Conservation (phyloP, 1,140 invertebrate genomes). For the Dendroctonus ponderosae region DNA sequence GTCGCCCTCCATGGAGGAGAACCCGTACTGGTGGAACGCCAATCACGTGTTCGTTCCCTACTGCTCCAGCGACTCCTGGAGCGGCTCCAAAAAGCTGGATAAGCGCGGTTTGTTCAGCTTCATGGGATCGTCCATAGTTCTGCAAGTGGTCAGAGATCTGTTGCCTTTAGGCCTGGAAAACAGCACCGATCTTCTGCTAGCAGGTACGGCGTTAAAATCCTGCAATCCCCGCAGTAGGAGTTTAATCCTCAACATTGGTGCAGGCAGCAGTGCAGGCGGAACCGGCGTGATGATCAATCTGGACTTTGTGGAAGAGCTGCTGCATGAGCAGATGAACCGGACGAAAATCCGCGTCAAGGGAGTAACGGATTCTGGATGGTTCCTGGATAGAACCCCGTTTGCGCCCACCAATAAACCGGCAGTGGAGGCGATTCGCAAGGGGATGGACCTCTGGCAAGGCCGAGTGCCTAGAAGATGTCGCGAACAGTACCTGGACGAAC, state of each 20-base stretch:
- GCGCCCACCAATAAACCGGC: slow-evolving; percentile 56
- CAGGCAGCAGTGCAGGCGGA: slow-evolving; percentile 87
- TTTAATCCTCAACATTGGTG: neutral
- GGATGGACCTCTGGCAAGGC: slow-evolving; percentile 81
- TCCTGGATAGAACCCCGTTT: slow-evolving; percentile 79
- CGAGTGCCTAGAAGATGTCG: slow-evolving; percentile 74
- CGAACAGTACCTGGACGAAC: slow-evolving; percentile 66
- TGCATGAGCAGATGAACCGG: slow-evolving; percentile 60
- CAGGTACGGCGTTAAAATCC: slow-evolving; percentile 43
- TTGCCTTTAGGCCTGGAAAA: slow-evolving; percentile 63
- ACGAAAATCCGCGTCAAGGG: slow-evolving; percentile 72
- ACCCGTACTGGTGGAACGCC: slow-evolving; percentile 88
- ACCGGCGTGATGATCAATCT: slow-evolving; percentile 89
- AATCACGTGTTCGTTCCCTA: slow-evolving; percentile 93
- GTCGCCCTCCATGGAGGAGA: slow-evolving; percentile 79
- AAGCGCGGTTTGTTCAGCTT: slow-evolving; percentile 70
- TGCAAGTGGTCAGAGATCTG: slow-evolving; percentile 65
- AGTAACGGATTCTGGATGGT: slow-evolving; percentile 91
- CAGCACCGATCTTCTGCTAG: slow-evolving; percentile 68
- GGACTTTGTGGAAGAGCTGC: slow-evolving; percentile 73
- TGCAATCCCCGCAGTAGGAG: too few relatives aligned
- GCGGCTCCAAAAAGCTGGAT: slow-evolving; percentile 63
- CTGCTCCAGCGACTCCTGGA: slow-evolving; percentile 93
- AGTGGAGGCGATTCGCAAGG: slow-evolving; percentile 69
- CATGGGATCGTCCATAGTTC: slow-evolving; percentile 80